These are phyloP conservation scores for Drosophila lacicola DNA, from an alignment of 2,888 invertebrate species.

Conservation along the genomic window DNA sequence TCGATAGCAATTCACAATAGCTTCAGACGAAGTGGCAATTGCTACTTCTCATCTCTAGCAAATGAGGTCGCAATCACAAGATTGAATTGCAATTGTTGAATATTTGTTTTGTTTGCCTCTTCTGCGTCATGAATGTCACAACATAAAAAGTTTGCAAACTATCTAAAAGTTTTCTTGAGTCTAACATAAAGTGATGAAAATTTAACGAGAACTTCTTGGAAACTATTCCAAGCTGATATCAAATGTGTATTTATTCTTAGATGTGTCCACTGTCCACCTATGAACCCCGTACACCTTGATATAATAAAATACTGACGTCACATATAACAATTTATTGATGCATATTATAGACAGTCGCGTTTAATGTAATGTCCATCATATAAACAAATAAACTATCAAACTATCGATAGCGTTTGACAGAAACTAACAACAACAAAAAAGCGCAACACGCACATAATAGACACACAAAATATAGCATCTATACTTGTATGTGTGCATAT, in stretches of 20 bases:
- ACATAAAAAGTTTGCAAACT: too few species aligned
- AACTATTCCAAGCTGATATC: too few species aligned
- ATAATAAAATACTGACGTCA: background rate
- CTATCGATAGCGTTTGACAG: conserved; percentile 35
- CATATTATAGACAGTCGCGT: conserved; percentile 23
- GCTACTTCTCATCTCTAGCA: conserved; percentile 4
- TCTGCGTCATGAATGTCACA: background rate
- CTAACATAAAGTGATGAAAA: too few species aligned
- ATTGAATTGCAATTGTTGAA: background rate
- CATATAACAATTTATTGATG: background rate
- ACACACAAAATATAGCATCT: conserved; percentile 42
- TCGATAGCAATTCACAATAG: conserved; percentile 19
- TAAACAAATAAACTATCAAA: conserved; percentile 3
- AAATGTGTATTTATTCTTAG: too few species aligned
- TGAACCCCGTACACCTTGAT: too few species aligned
- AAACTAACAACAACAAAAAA: conserved; percentile 48
- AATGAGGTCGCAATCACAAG: background rate
- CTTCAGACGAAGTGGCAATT: too few species aligned
- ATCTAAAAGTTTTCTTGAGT: too few species aligned
- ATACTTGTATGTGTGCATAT: conserved; percentile 21
- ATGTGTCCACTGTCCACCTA: too few species aligned
- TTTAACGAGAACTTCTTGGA: too few species aligned
- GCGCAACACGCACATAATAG: conserved; percentile 48
- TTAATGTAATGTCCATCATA: background rate
- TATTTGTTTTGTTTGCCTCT: background rate